These are phyloP conservation scores for Stegodyphus dumicola DNA, from an alignment of 1,140 invertebrate genomes.

Conservation along the genomic window DNA sequence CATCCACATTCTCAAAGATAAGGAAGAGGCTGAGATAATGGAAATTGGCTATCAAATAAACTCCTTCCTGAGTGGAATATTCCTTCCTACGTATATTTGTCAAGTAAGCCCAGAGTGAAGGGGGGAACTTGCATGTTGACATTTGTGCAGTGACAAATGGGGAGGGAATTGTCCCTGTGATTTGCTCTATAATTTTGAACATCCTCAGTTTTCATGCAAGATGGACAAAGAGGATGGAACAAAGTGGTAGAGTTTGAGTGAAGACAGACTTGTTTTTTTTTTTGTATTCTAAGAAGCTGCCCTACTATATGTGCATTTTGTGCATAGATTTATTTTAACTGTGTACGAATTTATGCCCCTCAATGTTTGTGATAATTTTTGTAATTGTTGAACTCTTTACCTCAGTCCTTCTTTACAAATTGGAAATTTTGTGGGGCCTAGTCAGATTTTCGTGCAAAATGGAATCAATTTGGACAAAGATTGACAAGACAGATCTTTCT, in stretches of 20 bases:
- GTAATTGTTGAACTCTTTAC: conserved; percentile 43
- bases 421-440: conserved; percentile 41
- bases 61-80: conserved; percentile 8
- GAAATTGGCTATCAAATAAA: conserved; percentile 22
- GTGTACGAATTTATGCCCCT: conserved; percentile 26
- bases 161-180: background rate
- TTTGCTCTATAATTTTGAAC: background rate
- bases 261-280: background rate
- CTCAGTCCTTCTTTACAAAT: conserved; percentile 47
- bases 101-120: conserved; percentile 10
- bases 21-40: background rate
- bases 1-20: conserved; percentile 36
- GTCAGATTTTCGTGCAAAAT: conserved; percentile 33
- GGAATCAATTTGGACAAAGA: background rate
- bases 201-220: conserved; percentile 2
- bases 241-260: conserved; percentile 1
- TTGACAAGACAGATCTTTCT: conserved; percentile 1
- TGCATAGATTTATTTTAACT: conserved; percentile 40
- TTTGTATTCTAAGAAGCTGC: background rate
- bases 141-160: background rate
- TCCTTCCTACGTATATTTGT: conserved; percentile 30
- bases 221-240: conserved; percentile 9
- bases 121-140: conserved; percentile 1
- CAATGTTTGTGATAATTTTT: conserved; percentile 43
- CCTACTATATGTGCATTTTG: conserved; percentile 22